Conservation (phyloP, 2,113 vertebrate genomes). For the Hippocampus guttulatus region DNA sequence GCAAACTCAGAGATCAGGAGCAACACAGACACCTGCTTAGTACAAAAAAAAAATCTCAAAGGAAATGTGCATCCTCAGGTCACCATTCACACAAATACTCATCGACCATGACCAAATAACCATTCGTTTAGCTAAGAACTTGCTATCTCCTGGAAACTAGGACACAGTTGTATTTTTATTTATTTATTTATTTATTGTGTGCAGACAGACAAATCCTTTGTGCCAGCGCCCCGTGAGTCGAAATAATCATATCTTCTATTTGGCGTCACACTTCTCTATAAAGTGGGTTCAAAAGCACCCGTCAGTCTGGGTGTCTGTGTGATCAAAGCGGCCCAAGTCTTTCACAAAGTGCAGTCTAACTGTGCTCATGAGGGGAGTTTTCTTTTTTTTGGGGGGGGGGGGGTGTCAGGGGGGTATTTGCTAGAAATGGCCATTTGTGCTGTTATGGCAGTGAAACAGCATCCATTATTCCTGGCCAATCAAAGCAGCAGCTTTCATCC, state of each 20-base stretch:
- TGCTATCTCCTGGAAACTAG: conserved; percentile 27
- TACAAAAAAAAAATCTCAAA: conserved; percentile 13
- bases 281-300: background rate
- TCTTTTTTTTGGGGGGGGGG: too few relatives aligned
- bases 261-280: conserved; percentile 16
- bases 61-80: conserved; percentile 5
- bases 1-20: background rate
- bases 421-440: too few relatives aligned
- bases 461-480: too few relatives aligned
- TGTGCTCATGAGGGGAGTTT: too few relatives aligned
- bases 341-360: too few relatives aligned
- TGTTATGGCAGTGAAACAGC: too few relatives aligned
- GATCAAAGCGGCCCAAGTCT: too few relatives aligned
- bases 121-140: conserved; percentile 4
- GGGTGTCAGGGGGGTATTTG: too few relatives aligned
- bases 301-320: background rate
- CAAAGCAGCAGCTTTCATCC: too few relatives aligned
- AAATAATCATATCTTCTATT: conserved; percentile 36
- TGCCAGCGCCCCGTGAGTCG: conserved; percentile 20
- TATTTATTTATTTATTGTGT: conserved; percentile 8
- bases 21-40: background rate
- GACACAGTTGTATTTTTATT: conserved; percentile 25
- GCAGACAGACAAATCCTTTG: conserved; percentile 28
- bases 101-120: too few relatives aligned
- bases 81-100: conserved; percentile 9